Base-by-base conservation (phyloP, 2,888 invertebrate species). In the Campoplex capitator region DNA sequence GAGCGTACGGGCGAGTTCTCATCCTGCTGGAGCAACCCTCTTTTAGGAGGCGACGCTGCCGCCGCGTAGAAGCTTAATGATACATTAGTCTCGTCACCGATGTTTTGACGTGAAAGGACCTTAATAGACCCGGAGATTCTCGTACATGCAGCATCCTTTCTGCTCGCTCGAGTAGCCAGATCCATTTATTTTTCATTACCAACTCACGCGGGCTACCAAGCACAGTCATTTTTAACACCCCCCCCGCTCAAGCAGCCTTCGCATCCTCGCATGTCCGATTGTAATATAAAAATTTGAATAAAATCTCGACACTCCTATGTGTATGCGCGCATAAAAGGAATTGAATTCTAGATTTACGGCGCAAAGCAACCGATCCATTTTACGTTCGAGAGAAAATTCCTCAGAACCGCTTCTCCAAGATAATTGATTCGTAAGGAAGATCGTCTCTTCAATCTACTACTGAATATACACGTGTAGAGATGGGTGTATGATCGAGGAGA, bases 101-200 rank as follows among this genome's bases (percentile, higher is more conserved):
- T 92, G 90, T 92, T 92, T 91, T 92, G 92, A 92, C 92, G 88
- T 90, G 91, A 92, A 91, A 90, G 89, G 88, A 88, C 90, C 86
- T 91, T 90, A 91, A 92, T 90, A 89, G 91, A 79, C 86, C 23
- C 68, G 45, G 73, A 38, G 51, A 70, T 77, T 58, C 35, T 68
- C 71, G 38, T 54, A 80, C 62, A 38, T 35, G 9, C 7, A 42
- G 9, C 42, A 23, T 23, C 48, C 45, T 58, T 2, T 70, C 38
- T 28, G 45, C 54, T 13, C 65, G 9, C 18, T 38, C 42, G 18
- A 28, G 42, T 23, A 42, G 28, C 38, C 42, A 42, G 68, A 70
- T 42, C 54, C 70, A 62, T 71, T 80, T 62, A 62, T 56, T 70
- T 70, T 42, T 80, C 58, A 35, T 35, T 45, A 23, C 9, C 1